phyloP scores from a whole-genome alignment of 1,140 invertebrate species.

The Heliconius eleuchia region DNA sequence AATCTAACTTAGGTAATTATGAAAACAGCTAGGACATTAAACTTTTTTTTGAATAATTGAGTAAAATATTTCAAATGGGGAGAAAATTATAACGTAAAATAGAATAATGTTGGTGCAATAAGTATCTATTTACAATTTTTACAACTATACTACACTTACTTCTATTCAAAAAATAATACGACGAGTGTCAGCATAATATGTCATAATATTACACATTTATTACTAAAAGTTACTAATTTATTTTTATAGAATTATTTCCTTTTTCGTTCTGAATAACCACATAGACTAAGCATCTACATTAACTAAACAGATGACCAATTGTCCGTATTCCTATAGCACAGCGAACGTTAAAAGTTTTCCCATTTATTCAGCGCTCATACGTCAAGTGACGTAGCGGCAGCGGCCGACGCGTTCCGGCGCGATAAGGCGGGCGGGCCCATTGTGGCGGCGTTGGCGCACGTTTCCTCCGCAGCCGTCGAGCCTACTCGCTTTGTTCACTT shows the following conservation, averaged over 20 bases:
- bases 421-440: constrained; percentile 73
- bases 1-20: neutral
- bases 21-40: neutral
- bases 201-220: no score
- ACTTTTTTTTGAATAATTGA: neutral
- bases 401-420: constrained; percentile 66
- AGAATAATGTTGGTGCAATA: no score
- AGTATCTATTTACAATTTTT: no score
- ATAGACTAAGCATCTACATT: constrained; percentile 29
- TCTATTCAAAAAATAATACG: no score
- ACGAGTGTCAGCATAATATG: no score
- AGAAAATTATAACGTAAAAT: no score
- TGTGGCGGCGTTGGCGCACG: constrained; percentile 76
- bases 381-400: constrained; percentile 59
- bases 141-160: no score
- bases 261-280: neutral
- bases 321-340: constrained; percentile 70
- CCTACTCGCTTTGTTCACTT: constrained; percentile 70
- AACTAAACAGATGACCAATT: constrained; percentile 68
- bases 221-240: neutral
- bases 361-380: constrained; percentile 79
- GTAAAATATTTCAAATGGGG: neutral
- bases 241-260: neutral
- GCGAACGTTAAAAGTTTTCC: constrained; percentile 75
- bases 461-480: constrained; percentile 75